Evolutionary conservation across 2,113 vertebrate species (phyloP).

Genomic region (Tylochromis polylepis): DNA sequence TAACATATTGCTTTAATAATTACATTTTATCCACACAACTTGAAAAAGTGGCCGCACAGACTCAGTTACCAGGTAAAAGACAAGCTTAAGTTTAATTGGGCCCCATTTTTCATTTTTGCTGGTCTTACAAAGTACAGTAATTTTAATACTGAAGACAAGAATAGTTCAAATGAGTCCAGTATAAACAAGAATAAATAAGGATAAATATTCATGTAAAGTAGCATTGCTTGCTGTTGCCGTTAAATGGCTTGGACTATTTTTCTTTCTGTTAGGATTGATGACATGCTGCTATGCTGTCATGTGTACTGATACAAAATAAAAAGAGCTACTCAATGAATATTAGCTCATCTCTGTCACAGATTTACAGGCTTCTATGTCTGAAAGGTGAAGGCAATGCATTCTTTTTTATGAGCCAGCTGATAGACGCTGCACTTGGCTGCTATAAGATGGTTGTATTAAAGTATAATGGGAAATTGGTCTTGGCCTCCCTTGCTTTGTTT

Average conservation of each 20-base stretch:
- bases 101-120: background rate
- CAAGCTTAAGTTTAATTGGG: background rate
- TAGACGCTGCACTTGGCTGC: background rate
- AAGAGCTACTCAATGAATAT: background rate
- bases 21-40: background rate
- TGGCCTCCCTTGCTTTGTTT: background rate
- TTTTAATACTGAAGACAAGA: background rate
- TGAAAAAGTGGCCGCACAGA: background rate
- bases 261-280: background rate
- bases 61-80: background rate
- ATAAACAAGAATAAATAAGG: background rate
- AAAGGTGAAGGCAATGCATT: background rate
- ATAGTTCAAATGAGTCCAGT: background rate
- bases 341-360: background rate
- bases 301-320: background rate
- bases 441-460: background rate
- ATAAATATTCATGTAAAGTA: background rate
- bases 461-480: background rate
- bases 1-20: background rate
- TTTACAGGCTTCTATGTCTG: background rate
- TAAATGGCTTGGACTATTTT: background rate
- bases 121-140: background rate
- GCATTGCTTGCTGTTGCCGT: rapidly evolving
- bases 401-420: background rate
- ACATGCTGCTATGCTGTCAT: background rate